phyloP scores from a whole-genome alignment of 1,140 invertebrate genomes.

The Liolophura sinensis region DNA sequence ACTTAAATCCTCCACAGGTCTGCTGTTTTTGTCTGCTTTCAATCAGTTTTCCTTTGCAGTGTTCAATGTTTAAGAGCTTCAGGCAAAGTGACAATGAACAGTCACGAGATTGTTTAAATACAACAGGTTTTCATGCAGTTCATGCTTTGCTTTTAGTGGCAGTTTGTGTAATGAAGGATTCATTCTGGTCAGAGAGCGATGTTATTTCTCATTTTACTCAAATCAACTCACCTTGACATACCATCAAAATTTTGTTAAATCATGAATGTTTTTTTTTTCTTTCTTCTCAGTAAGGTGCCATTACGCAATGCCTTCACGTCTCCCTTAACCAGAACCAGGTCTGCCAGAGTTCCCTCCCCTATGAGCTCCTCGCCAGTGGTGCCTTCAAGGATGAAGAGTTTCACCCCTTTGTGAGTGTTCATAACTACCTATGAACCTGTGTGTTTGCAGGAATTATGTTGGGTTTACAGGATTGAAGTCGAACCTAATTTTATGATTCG shows the following conservation, averaged over 20 bases:
- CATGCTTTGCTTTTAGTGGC: no score
- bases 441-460: neutral
- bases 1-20: neutral
- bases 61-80: neutral
- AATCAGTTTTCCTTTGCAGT: neutral
- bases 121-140: no score
- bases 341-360: slow-evolving; percentile 26
- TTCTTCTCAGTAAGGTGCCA: slow-evolving; percentile 23
- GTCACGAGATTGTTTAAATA: neutral
- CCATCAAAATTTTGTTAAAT: neutral
- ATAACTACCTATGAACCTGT: neutral
- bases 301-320: slow-evolving; percentile 34
- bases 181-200: no score
- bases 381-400: slow-evolving; percentile 12
- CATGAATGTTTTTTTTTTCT: neutral
- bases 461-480: neutral
- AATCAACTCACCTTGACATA: neutral
- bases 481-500: neutral
- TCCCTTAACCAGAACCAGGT: slow-evolving; percentile 27
- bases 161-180: no score
- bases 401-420: neutral
- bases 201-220: neutral
- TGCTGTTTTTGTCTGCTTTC: neutral
- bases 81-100: slow-evolving; percentile 3
- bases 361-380: slow-evolving; percentile 41